Evolutionary conservation across 2,888 invertebrate species (phyloP), one percentile per base, ranked within the genome.

Genomic region (Acanthosoma haemorrhoidale): DNA sequence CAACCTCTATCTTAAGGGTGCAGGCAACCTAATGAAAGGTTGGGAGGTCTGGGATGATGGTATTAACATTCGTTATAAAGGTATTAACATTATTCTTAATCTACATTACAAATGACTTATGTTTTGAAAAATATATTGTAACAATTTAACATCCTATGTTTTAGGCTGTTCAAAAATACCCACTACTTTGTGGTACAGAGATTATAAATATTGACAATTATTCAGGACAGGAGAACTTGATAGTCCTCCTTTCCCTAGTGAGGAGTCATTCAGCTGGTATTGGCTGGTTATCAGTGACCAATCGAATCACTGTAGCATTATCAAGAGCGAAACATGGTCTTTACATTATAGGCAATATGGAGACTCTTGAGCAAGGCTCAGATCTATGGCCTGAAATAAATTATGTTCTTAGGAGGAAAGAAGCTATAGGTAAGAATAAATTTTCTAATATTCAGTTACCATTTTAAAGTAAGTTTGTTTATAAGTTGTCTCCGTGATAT

Each of bases 191-290:
- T 21, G 82, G 84, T 38, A 83, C 89, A 6, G 82, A 83, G 73
- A 84, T 90, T 18, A 84, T 86, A 0, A 86, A 86, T 0, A 87
- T 92, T 1, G 92, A 92, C 78, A 91, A 89, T 77, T 92, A 85
- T 76, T 92, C 92, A 81, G 92, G 92, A 0, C 88, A 90, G 77
- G 92, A 91, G 81, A 88, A 85, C 77, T 86, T 87, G 77, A 90
- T 92, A 76, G 87, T 92, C 64, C 82, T 93, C 74, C 79, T 93
- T 71, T 91, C 92, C 0, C 79, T 93, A 13, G 92, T 93, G 0
- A 84, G 92, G 77, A 91, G 88, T 77, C 91, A 91, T 80, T 78
- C 79, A 57, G 83, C 85, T 11, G 85, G 83, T 71, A 87, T 91
- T 74, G 92, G 91, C 0, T 92, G 91, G 78, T 80, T 92, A 9